These are phyloP conservation scores for Malthinus seriepunctatus DNA, from an alignment of 2,888 invertebrate species.

Conservation along the genomic window DNA sequence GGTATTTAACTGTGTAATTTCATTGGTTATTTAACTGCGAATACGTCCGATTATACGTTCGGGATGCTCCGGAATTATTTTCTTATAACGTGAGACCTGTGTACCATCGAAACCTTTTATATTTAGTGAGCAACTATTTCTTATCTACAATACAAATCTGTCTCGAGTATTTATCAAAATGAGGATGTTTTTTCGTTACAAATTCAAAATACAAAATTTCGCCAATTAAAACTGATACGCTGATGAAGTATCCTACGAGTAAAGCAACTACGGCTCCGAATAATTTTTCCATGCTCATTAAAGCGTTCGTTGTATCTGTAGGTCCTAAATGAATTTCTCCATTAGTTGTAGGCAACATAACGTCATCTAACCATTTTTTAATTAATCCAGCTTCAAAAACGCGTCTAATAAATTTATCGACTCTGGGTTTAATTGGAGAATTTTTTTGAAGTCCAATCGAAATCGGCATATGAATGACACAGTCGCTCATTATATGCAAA, in stretches of 20 bases:
- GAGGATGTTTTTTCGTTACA: slow-evolving; percentile 67
- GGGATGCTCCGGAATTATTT: too few relatives aligned
- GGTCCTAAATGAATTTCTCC: slow-evolving; percentile 53
- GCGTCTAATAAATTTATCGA: slow-evolving; percentile 68
- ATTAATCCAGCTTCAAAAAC: slow-evolving; percentile 78
- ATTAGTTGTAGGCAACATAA: slow-evolving; percentile 64
- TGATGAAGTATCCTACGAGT: slow-evolving; percentile 68
- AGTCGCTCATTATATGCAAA: slow-evolving; percentile 82
- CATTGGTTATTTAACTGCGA: too few relatives aligned
- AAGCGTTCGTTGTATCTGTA: slow-evolving; percentile 65
- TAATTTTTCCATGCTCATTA: slow-evolving; percentile 77
- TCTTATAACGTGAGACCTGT: too few relatives aligned
- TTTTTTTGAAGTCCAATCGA: slow-evolving; percentile 82
- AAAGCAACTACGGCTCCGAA: slow-evolving; percentile 77
- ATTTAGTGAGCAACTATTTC: neutral
- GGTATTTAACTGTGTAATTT: too few relatives aligned
- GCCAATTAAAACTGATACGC: slow-evolving; percentile 59
- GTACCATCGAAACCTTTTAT: too few relatives aligned
- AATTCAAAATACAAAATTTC: slow-evolving; percentile 72
- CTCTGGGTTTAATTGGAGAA: slow-evolving; percentile 72
- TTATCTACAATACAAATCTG: slow-evolving; percentile 2
- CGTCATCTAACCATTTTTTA: slow-evolving; percentile 78
- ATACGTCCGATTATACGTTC: too few relatives aligned
- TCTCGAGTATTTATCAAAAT: slow-evolving; percentile 68
- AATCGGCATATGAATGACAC: slow-evolving; percentile 79